Percentiles rank a stretch among this genome's conserved stretches.
phyloP scores from a whole-genome alignment of 2,888 invertebrate genomes.

The Troides aeacus region DNA sequence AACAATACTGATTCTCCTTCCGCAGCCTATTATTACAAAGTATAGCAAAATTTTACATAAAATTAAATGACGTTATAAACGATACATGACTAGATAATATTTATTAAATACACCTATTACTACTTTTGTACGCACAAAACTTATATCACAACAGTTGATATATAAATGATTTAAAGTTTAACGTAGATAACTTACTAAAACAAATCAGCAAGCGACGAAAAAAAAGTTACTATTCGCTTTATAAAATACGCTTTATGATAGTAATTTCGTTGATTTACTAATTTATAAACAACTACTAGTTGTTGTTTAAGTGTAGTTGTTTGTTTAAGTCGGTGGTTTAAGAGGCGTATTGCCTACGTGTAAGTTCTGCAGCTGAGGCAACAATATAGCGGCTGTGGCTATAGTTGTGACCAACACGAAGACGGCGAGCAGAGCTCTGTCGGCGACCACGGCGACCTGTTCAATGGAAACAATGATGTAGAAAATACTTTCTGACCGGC shows the following conservation, averaged over 20 bases:
- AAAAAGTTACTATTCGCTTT: not conserved
- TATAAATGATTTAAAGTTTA: too few relatives aligned
- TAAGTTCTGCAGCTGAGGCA: conserved; percentile 82
- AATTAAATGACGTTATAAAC: too few relatives aligned
- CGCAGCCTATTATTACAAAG: too few relatives aligned
- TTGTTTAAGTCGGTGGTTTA: conserved; percentile 64
- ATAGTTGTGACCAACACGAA: conserved; percentile 88
- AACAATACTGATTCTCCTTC: too few relatives aligned
- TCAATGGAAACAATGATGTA: conserved; percentile 29
- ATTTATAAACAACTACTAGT: not conserved
- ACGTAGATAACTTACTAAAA: too few relatives aligned
- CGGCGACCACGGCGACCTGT: conserved; percentile 89
- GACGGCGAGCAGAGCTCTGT: conserved; percentile 86
- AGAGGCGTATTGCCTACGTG: conserved; percentile 74
- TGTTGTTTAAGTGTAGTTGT: too few relatives aligned
- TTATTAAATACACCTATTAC: too few relatives aligned
- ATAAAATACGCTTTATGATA: not conserved
- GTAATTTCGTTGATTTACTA: conserved; percentile 8
- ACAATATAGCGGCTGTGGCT: conserved; percentile 88
- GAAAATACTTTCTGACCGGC: conserved; percentile 30
- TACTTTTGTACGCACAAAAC: too few relatives aligned
- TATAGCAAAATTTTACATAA: too few relatives aligned
- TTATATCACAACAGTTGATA: too few relatives aligned
- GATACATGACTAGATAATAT: too few relatives aligned
- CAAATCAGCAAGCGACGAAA: too few relatives aligned